These are phyloP conservation scores for Larimichthys polyactis DNA, from an alignment of 2,113 vertebrate species.

Conservation along the genomic window DNA sequence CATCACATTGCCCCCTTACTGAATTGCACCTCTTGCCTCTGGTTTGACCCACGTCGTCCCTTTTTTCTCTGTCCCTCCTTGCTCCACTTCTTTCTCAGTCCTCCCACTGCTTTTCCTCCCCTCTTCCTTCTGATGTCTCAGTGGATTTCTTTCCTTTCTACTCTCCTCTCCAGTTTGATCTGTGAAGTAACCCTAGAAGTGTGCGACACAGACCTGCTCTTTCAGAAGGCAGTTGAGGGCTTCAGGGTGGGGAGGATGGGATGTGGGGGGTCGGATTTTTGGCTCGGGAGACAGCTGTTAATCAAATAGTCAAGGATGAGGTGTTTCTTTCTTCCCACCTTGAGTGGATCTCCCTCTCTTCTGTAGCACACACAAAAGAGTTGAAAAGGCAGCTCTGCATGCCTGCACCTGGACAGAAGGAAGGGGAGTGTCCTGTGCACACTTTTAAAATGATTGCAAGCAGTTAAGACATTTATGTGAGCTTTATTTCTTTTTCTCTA, in stretches of 20 bases:
- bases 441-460: conserved; percentile 70
- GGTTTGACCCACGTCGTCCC: conserved; percentile 31
- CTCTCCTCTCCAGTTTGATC: conserved; percentile 75
- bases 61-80: conserved; percentile 20
- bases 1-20: conserved; percentile 41
- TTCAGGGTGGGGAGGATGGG: conserved; percentile 45
- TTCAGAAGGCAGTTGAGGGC: conserved; percentile 67
- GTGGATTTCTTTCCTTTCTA: conserved; percentile 80
- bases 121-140: conserved; percentile 67
- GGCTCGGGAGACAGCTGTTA: conserved; percentile 82
- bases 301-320: conserved; percentile 86
- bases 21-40: conserved; percentile 48
- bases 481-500: conserved; percentile 31
- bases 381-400: conserved; percentile 72
- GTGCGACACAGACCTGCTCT: conserved; percentile 81
- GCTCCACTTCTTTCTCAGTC: conserved; percentile 47
- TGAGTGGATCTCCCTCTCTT: conserved; percentile 69
- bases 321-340: conserved; percentile 78
- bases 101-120: conserved; percentile 54
- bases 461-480: conserved; percentile 49
- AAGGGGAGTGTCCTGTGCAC: conserved; percentile 53
- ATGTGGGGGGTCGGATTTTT: conserved; percentile 61
- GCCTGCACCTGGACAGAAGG: conserved; percentile 78
- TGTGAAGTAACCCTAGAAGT: conserved; percentile 84
- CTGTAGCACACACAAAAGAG: conserved; percentile 69